Percentiles rank a stretch among this genome's conserved stretches.
Conservation (phyloP, 2,113 vertebrate species). For the Artemisiospiza belli region DNA sequence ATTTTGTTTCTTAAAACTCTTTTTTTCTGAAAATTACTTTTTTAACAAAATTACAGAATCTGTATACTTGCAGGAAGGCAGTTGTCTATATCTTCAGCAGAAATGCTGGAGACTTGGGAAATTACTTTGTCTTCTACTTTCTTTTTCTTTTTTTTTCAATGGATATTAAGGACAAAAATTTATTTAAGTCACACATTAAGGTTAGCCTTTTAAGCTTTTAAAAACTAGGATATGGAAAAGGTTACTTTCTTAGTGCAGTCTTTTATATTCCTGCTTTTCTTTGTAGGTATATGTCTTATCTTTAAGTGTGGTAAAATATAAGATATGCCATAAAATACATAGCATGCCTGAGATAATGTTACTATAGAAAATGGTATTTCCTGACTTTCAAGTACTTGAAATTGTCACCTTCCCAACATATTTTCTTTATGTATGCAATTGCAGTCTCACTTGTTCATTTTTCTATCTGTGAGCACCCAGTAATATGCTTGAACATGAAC, state of each 20-base stretch:
- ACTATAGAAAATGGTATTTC: conserved; percentile 18
- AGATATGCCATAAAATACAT: conserved; percentile 1
- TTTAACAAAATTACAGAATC: background rate
- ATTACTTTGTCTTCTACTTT: background rate
- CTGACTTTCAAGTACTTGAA: background rate
- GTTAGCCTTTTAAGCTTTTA: background rate
- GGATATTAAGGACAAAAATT: background rate
- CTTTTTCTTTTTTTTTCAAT: background rate
- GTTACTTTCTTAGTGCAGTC: background rate
- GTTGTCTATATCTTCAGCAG: background rate
- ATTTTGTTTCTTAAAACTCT: background rate
- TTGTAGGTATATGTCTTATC: background rate
- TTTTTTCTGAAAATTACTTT: background rate
- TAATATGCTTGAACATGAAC: background rate
- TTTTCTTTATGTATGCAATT: background rate
- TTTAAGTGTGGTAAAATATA: conserved; percentile 1
- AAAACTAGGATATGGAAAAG: background rate
- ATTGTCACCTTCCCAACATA: background rate
- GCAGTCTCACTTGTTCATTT: background rate
- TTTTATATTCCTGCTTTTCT: conserved; percentile 11
- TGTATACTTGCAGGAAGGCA: background rate
- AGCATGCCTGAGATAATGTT: conserved; percentile 12
- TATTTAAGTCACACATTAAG: background rate
- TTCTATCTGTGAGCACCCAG: background rate
- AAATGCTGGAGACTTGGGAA: background rate